Percentiles rank a stretch among this genome's conserved stretches.
These are phyloP conservation scores for Zaprionus capensis DNA, from an alignment of 1,140 invertebrate species.

Conservation along the genomic window DNA sequence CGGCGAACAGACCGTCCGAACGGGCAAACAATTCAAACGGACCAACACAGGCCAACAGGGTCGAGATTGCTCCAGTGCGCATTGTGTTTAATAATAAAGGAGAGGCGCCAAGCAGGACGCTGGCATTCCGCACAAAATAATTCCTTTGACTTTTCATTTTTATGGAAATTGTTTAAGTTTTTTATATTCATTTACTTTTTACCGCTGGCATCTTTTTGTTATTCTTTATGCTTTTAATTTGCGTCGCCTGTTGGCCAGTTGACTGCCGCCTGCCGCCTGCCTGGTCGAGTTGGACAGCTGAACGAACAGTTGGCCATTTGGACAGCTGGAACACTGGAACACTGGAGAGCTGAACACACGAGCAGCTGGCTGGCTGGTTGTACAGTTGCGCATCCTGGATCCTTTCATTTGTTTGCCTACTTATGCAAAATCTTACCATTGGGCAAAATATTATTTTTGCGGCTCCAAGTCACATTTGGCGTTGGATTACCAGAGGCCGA, in stretches of 20 bases:
- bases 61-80: conserved; percentile 40
- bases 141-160: conserved; percentile 79
- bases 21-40: conserved; percentile 30
- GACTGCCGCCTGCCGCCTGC: conserved; percentile 4
- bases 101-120: conserved; percentile 27
- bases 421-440: conserved; percentile 85
- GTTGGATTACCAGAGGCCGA: conserved; percentile 88
- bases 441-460: conserved; percentile 87
- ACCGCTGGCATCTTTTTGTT: conserved; percentile 50
- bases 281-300: conserved; percentile 15
- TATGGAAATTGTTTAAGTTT: conserved; percentile 81
- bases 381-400: conserved; percentile 16
- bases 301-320: not conserved
- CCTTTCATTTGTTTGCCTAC: conserved; percentile 47
- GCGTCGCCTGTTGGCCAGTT: conserved; percentile 40
- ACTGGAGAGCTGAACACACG: not conserved
- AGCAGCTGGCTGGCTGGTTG: conserved; percentile 8
- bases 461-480: conserved; percentile 88
- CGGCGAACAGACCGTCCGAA: conserved; percentile 27
- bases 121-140: conserved; percentile 47
- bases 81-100: conserved; percentile 77
- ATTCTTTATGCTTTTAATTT: conserved; percentile 76
- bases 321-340: conserved; percentile 3
- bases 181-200: conserved; percentile 72
- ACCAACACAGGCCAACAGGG: conserved; percentile 15